Percentiles rank a stretch among this genome's conserved stretches.
These are phyloP conservation scores for Zaprionus camerounensis DNA, from an alignment of 1,140 invertebrate species.

Conservation along the genomic window DNA sequence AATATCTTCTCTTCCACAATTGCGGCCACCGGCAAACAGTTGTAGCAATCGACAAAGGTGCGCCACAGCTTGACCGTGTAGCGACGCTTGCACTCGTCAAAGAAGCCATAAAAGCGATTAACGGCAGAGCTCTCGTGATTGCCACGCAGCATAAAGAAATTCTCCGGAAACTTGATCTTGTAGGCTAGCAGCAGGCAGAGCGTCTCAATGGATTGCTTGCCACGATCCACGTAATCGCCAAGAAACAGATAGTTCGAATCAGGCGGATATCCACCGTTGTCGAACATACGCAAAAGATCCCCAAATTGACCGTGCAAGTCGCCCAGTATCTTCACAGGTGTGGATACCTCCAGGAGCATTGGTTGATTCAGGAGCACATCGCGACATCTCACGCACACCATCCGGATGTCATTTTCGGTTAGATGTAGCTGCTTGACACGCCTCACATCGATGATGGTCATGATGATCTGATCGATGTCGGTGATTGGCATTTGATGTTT, in stretches of 20 bases:
- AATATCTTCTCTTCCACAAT: slow-evolving; percentile 99
- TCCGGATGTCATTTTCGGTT: slow-evolving; percentile 96
- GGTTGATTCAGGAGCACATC: slow-evolving; percentile 99
- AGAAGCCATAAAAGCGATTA: slow-evolving; percentile 96
- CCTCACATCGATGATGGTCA: slow-evolving; percentile 89
- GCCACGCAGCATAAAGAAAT: slow-evolving; percentile 93
- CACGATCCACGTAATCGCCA: slow-evolving; percentile 93
- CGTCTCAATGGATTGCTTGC: slow-evolving; percentile 94
- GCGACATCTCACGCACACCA: slow-evolving; percentile 96
- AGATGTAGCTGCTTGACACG: slow-evolving; percentile 98
- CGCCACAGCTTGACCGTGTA: slow-evolving; percentile 99
- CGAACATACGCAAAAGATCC: slow-evolving; percentile 97
- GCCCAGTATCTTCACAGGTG: slow-evolving; percentile 98
- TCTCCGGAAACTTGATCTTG: slow-evolving; percentile 95
- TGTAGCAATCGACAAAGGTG: slow-evolving; percentile 91
- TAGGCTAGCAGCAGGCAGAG: slow-evolving; percentile 97
- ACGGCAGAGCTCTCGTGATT: slow-evolving; percentile 86
- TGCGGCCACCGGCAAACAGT: slow-evolving; percentile 93
- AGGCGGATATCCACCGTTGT: slow-evolving; percentile 99
- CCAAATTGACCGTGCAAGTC: slow-evolving; percentile 99
- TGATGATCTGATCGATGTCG: slow-evolving; percentile 55
- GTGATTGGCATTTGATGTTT: not conserved
- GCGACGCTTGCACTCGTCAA: slow-evolving; percentile 97
- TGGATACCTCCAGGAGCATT: slow-evolving; percentile 97
- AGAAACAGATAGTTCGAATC: slow-evolving; percentile 99